A percentile compares a stretch with the other conserved stretches of the same genome.
phyloP scores from a whole-genome alignment of 2,797 vertebrate species.

The Triplophysa yarkandensis region DNA sequence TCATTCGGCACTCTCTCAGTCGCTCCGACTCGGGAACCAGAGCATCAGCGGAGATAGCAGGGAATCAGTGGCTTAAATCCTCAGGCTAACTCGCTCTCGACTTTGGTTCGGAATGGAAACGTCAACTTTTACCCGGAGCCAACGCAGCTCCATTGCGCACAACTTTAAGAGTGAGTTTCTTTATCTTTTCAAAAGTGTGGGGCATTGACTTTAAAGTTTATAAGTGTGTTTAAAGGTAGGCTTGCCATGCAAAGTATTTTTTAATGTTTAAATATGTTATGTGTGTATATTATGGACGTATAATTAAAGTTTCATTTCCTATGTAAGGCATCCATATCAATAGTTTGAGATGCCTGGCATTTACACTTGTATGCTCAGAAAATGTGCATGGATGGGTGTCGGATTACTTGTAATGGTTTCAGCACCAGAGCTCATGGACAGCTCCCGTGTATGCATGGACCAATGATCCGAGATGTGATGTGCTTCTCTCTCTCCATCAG shows the following conservation, averaged over 20 bases:
- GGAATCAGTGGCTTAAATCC: conserved; percentile 68
- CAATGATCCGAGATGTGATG: neutral
- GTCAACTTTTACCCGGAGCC: conserved; percentile 75
- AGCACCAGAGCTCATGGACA: neutral
- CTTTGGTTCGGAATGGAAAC: conserved; percentile 85
- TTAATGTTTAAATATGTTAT: neutral
- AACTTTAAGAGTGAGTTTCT: conserved; percentile 78
- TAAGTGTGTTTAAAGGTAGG: neutral
- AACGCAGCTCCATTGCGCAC: conserved; percentile 77
- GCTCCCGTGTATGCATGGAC: neutral
- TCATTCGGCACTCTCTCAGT: conserved; percentile 77
- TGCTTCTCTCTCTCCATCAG: conserved; percentile 58
- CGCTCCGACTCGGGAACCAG: conserved; percentile 82
- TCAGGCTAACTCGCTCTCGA: conserved; percentile 84
- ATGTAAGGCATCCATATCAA: neutral
- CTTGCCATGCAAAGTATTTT: neutral
- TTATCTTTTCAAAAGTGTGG: conserved; percentile 13
- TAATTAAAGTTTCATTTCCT: neutral
- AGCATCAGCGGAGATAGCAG: conserved; percentile 85
- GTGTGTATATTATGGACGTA: neutral
- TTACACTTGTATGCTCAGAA: no score
- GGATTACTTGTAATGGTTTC: neutral
- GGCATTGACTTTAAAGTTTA: neutral
- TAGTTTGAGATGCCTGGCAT: neutral
- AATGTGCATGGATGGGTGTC: no score